A percentile compares a stretch with the other conserved stretches of the same genome.
Evolutionary conservation across 2,888 invertebrate genomes (phyloP).

Genomic region (Papilio demoleus): DNA sequence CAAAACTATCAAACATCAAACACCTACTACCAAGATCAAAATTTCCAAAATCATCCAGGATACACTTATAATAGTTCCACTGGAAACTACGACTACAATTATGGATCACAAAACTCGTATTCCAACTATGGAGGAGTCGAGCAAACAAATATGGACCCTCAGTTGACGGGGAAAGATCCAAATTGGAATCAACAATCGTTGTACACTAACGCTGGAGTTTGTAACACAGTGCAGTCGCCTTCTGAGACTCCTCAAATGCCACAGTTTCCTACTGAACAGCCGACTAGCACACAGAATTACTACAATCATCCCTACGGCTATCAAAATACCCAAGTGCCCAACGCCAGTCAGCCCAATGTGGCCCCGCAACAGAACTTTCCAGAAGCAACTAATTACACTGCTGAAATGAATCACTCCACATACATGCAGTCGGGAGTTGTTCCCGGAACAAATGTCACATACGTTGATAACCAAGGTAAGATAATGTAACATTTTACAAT

Average conservation of each 20-base stretch:
- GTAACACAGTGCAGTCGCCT: constrained; percentile 77
- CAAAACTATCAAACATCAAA: constrained; percentile 53
- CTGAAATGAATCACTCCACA: constrained; percentile 68
- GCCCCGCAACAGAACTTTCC: constrained; percentile 53
- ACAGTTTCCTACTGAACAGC: constrained; percentile 47
- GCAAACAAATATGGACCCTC: constrained; percentile 57
- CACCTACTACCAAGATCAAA: constrained; percentile 54
- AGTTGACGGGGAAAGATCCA: constrained; percentile 55
- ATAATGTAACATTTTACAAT: constrained; percentile 45
- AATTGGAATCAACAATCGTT: constrained; percentile 63
- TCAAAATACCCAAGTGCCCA: constrained; percentile 53
- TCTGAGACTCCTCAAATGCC: constrained; percentile 63
- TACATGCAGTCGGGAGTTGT: constrained; percentile 70
- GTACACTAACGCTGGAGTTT: constrained; percentile 78
- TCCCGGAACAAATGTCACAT: constrained; percentile 64
- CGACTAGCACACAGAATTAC: constrained; percentile 61
- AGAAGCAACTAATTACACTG: constrained; percentile 64
- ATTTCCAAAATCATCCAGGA: constrained; percentile 84
- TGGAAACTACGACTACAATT: constrained; percentile 84
- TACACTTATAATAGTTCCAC: constrained; percentile 83
- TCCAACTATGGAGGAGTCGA: constrained; percentile 52
- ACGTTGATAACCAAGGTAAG: constrained; percentile 74
- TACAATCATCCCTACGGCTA: constrained; percentile 81
- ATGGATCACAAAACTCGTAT: constrained; percentile 83
- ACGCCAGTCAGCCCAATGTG: constrained; percentile 61